These are phyloP conservation scores for Lepas anatifera DNA, from an alignment of 2,888 invertebrate species.

Conservation along the genomic window DNA sequence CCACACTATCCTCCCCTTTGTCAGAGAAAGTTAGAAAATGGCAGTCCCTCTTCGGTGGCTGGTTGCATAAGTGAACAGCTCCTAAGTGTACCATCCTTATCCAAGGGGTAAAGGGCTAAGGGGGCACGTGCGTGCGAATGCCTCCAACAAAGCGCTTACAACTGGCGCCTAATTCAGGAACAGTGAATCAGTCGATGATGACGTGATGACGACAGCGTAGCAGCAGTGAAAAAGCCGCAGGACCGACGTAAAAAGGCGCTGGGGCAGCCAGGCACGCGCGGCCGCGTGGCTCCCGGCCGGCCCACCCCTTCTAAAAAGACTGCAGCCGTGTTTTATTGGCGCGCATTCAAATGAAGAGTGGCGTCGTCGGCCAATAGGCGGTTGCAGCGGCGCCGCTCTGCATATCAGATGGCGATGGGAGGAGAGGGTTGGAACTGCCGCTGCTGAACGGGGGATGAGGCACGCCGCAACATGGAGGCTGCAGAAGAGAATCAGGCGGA, in stretches of 20 bases:
- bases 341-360: slow-evolving; percentile 8
- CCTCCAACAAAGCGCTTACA: not conserved
- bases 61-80: too few species aligned
- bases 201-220: too few species aligned
- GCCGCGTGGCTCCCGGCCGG: not conserved
- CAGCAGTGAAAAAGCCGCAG: not conserved
- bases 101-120: not conserved
- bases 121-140: not conserved
- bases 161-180: not conserved
- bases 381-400: not conserved
- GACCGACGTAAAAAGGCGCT: not conserved
- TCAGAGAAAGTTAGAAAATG: too few species aligned
- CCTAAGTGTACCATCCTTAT: too few species aligned
- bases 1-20: too few species aligned
- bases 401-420: slow-evolving; percentile 3
- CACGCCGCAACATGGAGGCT: not conserved
- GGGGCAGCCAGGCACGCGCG: not conserved
- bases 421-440: slow-evolving; percentile 5
- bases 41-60: too few species aligned
- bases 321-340: slow-evolving; percentile 1
- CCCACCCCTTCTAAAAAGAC: slow-evolving; percentile 8
- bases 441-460: too few species aligned
- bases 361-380: not conserved
- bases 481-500: not conserved
- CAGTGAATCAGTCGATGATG: not conserved